Evolutionary conservation across 1,140 invertebrate species (phyloP).

Genomic region (Heliconius nattereri): DNA sequence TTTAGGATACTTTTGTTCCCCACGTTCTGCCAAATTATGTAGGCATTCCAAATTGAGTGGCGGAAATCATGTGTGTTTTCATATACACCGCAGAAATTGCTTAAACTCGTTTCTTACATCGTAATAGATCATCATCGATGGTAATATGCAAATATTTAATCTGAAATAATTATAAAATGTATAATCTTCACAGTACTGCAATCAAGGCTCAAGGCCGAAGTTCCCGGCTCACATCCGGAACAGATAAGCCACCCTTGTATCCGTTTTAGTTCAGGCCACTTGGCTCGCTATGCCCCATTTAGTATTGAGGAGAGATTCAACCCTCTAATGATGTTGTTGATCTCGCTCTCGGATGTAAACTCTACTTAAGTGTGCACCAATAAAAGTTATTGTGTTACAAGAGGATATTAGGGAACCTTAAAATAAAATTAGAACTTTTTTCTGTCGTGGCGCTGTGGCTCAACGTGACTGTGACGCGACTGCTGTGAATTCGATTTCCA

Average conservation of each 20-base stretch:
- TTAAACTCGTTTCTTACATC: too few species aligned
- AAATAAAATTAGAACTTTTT: neutral
- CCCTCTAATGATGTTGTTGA: conserved; percentile 36
- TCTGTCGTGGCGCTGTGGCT: too few species aligned
- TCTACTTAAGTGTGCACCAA: neutral
- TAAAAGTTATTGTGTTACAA: neutral
- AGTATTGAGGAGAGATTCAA: conserved; percentile 36
- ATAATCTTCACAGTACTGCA: conserved; percentile 17
- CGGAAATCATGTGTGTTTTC: too few species aligned
- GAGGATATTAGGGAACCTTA: too few species aligned
- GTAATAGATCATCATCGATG: neutral
- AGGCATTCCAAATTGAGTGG: too few species aligned
- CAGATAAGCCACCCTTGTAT: conserved; percentile 52
- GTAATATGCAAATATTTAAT: neutral
- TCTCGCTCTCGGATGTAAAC: conserved; percentile 30
- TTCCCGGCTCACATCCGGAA: conserved; percentile 45
- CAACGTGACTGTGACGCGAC: too few species aligned
- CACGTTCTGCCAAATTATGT: too few species aligned
- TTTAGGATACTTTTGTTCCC: too few species aligned
- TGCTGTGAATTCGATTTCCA: too few species aligned
- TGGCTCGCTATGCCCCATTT: conserved; percentile 41
- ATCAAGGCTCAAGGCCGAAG: conserved; percentile 25
- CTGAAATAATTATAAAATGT: neutral
- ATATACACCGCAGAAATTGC: too few species aligned
- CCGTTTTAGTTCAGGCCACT: conserved; percentile 42